Conservation (phyloP, 1,140 invertebrate species). For the Drosophila melanogaster region DNA sequence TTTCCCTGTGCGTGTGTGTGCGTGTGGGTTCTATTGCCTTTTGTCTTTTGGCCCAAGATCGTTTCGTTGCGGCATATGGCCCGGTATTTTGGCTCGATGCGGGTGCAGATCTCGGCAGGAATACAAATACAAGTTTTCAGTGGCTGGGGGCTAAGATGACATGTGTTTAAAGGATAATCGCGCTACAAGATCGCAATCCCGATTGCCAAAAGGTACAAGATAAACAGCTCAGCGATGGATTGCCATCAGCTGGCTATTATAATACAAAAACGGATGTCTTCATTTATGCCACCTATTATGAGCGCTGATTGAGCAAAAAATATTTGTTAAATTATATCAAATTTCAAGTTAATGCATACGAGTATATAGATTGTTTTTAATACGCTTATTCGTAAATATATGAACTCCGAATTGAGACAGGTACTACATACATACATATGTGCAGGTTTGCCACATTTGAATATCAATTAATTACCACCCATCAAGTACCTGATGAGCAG, state of each 20-base stretch:
- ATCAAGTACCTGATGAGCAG: slow-evolving; percentile 10
- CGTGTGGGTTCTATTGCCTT: slow-evolving; percentile 19
- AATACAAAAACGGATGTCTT: slow-evolving; percentile 6
- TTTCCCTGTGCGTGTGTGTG: background rate
- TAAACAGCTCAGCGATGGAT: slow-evolving; percentile 21
- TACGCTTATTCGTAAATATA: background rate
- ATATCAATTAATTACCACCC: slow-evolving; percentile 17
- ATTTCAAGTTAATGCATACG: too few relatives aligned
- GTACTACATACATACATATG: too few relatives aligned
- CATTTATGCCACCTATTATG: background rate
- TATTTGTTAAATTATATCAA: too few relatives aligned
- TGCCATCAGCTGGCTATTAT: slow-evolving; percentile 10
- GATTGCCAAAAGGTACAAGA: slow-evolving; percentile 17
- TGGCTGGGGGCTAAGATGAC: slow-evolving; percentile 23
- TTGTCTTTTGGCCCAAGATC: slow-evolving; percentile 19
- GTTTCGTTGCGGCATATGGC: slow-evolving; percentile 50
- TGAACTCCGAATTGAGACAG: too few relatives aligned
- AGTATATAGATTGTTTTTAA: too few relatives aligned
- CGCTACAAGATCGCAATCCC: slow-evolving; percentile 35
- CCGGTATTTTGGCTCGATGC: slow-evolving; percentile 16
- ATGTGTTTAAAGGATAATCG: slow-evolving; percentile 57
- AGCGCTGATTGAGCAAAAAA: background rate
- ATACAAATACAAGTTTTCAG: background rate
- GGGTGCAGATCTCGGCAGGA: background rate
- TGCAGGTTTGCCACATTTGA: background rate